Conservation (phyloP, 2,113 vertebrate genomes). For the Vombatus ursinus region DNA sequence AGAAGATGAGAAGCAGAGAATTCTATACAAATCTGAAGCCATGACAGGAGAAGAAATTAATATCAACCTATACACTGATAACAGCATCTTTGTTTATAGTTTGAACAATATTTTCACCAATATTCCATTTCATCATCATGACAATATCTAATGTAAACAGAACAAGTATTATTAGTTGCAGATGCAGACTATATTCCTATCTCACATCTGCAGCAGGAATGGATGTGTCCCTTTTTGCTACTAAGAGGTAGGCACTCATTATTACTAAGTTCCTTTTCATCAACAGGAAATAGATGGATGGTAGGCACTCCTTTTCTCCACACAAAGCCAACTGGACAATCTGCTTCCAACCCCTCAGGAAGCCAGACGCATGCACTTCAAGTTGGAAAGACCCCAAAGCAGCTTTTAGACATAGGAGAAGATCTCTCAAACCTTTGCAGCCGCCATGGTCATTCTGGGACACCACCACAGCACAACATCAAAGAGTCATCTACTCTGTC, state of each 20-base stretch:
- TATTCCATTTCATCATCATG: background rate
- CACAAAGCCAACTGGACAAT: background rate
- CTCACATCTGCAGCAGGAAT: background rate
- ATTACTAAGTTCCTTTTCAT: background rate
- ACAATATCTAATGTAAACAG: background rate
- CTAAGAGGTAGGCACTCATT: background rate
- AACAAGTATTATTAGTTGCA: background rate
- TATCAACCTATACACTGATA: background rate
- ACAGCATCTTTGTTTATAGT: background rate
- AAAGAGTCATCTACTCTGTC: background rate
- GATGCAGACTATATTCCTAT: background rate
- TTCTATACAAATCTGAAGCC: no score
- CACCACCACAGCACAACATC: background rate
- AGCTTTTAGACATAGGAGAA: background rate
- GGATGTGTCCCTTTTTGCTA: background rate
- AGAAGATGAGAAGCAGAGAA: background rate
- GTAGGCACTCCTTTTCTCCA: background rate
- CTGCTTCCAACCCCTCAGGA: background rate
- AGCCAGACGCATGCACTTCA: background rate
- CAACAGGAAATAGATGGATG: background rate
- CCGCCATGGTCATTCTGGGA: background rate
- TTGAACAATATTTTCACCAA: background rate
- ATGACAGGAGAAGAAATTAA: no score
- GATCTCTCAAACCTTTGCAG: background rate
- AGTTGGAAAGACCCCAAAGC: background rate